Conservation (phyloP, 1,140 invertebrate genomes). For the Pararge aegeria region DNA sequence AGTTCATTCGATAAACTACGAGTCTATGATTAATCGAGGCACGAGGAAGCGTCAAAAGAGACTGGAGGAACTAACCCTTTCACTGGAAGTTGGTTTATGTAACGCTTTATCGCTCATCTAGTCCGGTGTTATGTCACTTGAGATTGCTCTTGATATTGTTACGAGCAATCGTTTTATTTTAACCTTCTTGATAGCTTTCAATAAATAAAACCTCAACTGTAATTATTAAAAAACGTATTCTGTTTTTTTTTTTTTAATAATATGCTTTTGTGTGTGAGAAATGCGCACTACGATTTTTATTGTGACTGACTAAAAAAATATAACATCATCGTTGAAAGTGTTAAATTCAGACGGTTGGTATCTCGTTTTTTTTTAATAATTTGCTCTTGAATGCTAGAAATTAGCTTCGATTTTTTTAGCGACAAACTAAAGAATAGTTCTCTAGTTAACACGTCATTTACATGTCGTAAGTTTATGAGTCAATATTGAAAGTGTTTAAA, state of each 20-base stretch:
- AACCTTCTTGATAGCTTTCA: no score
- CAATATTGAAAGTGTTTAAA: background rate
- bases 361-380: no score
- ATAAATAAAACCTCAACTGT: no score
- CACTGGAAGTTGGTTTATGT: constrained; percentile 13
- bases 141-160: constrained; percentile 3
- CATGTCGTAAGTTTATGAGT: background rate
- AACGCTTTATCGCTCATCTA: constrained; percentile 3
- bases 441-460: background rate
- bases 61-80: constrained; percentile 16
- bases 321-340: no score
- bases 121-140: background rate
- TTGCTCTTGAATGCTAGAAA: no score
- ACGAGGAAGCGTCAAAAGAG: constrained; percentile 4
- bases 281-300: no score
- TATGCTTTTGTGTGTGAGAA: no score
- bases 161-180: background rate
- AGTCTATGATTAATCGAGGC: background rate
- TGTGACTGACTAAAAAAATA: no score
- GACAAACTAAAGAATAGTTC: background rate
- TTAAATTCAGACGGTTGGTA: no score
- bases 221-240: no score
- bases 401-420: no score
- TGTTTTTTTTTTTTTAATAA: no score
- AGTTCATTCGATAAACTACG: constrained; percentile 9